phyloP scores from a whole-genome alignment of 2,888 invertebrate genomes.

The Hofmannophila pseudospretella region DNA sequence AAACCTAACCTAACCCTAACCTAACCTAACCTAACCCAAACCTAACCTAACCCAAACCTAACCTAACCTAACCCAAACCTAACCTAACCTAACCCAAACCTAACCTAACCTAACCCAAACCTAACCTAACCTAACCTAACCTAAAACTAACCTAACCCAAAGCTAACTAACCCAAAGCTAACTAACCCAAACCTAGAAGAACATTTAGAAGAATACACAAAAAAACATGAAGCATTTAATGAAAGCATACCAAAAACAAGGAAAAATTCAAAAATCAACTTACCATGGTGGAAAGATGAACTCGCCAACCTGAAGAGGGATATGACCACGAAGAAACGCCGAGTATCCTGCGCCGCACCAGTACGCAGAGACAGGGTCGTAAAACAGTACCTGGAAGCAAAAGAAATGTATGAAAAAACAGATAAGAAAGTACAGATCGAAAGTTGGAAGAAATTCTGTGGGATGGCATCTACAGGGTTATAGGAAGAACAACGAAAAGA shows the following conservation, averaged over 20 bases:
- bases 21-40: constrained; percentile 28
- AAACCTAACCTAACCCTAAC: no score
- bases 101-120: constrained; percentile 27
- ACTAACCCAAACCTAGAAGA: constrained; percentile 15
- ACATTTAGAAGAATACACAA: no score
- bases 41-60: constrained; percentile 30
- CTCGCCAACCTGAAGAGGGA: no score
- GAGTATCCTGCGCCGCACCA: no score
- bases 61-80: constrained; percentile 31
- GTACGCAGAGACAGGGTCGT: no score
- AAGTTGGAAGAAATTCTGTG: no score
- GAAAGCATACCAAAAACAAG: background rate
- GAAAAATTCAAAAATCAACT: background rate
- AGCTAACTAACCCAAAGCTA: constrained; percentile 25
- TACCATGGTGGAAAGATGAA: no score
- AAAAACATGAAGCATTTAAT: background rate
- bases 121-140: constrained; percentile 26
- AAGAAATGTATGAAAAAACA: background rate
- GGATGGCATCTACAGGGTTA: constrained; percentile 1
- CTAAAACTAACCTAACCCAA: constrained; percentile 27
- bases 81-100: constrained; percentile 28
- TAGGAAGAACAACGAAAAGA: background rate
- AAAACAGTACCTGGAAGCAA: no score
- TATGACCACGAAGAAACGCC: no score
- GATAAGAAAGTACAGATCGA: no score